These are phyloP conservation scores for Limnephilus lunatus DNA, from an alignment of 2,888 invertebrate species.

Conservation along the genomic window DNA sequence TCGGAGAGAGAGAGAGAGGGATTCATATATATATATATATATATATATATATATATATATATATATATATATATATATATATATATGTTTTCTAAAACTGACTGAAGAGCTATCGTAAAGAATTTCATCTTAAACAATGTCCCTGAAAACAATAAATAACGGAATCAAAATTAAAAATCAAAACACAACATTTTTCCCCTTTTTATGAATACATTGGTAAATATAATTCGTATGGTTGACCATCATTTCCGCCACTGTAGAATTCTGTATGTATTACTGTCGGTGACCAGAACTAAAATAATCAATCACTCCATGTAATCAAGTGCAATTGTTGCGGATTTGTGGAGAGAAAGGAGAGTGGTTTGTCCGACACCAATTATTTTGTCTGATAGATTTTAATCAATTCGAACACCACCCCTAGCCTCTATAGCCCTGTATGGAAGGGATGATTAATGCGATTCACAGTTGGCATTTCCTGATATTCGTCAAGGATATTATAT, in stretches of 20 bases:
- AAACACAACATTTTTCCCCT: too few relatives aligned
- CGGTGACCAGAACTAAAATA: neutral
- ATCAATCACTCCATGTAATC: neutral
- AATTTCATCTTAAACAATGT: too few relatives aligned
- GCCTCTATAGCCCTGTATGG: neutral
- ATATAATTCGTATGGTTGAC: neutral
- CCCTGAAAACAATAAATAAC: too few relatives aligned
- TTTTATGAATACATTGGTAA: too few relatives aligned
- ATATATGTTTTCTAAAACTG: too few relatives aligned
- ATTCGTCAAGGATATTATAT: neutral
- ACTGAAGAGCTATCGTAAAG: too few relatives aligned
- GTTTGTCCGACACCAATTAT: neutral
- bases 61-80: too few relatives aligned
- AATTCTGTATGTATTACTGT: neutral
- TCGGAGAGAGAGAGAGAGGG: too few relatives aligned
- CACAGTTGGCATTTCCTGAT: neutral
- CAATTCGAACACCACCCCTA: neutral
- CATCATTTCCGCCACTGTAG: neutral
- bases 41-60: too few relatives aligned
- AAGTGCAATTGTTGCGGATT: neutral
- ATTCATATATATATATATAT: too few relatives aligned
- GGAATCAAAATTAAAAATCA: too few relatives aligned
- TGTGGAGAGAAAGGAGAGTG: neutral
- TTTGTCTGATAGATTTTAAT: neutral
- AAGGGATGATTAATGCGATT: neutral